Evolutionary conservation across 2,113 vertebrate species (phyloP).

Genomic region (Crypturellus undulatus): DNA sequence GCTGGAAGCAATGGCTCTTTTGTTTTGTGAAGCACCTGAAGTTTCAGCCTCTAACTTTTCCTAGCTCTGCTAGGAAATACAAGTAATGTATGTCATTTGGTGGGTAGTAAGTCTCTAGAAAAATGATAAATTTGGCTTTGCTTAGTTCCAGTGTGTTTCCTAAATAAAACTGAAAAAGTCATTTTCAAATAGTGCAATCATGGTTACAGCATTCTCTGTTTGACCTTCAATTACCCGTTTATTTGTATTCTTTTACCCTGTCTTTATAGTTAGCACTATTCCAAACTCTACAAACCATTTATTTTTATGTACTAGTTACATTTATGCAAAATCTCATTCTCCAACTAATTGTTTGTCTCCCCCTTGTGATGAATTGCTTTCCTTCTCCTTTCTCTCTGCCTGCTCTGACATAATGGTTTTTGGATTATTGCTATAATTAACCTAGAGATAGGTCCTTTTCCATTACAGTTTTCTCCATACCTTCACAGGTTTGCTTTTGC

Average conservation of each 20-base stretch:
- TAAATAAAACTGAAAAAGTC: neutral
- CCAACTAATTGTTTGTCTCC: conserved; percentile 21
- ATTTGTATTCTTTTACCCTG: conserved; percentile 28
- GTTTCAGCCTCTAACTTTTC: neutral
- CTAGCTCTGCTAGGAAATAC: neutral
- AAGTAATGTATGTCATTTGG: neutral
- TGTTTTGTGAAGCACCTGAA: neutral
- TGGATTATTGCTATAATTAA: conserved; percentile 31
- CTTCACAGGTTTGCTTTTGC: neutral
- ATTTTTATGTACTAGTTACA: neutral
- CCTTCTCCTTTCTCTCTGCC: conserved; percentile 4
- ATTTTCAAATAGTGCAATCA: neutral
- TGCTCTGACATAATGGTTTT: conserved; percentile 5
- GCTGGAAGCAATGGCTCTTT: neutral
- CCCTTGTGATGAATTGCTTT: neutral
- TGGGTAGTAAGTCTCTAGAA: neutral
- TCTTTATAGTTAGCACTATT: neutral
- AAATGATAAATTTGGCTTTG: conserved; percentile 29
- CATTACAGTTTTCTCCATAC: neutral
- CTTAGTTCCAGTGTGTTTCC: neutral
- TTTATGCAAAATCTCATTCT: conserved; percentile 28
- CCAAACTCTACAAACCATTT: neutral
- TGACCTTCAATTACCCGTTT: conserved; percentile 16
- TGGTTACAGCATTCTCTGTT: neutral
- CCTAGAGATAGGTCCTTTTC: neutral